Evolutionary conservation across 2,888 invertebrate species (phyloP).

Genomic region (Brenthis daphne): DNA sequence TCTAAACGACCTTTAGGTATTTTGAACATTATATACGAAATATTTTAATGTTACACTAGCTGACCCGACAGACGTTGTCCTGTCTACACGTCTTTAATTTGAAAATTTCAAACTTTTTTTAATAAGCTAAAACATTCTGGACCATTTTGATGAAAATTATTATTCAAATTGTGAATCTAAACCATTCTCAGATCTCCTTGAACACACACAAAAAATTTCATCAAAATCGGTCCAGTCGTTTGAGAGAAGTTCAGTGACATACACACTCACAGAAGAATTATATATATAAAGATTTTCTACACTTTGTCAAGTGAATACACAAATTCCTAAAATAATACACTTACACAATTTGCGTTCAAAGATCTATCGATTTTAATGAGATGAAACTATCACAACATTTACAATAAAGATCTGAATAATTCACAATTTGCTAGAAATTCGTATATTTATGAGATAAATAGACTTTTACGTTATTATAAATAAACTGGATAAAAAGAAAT

Average conservation of each 20-base stretch:
- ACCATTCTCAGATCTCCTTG: too few relatives aligned
- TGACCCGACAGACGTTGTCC: too few relatives aligned
- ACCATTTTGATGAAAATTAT: too few relatives aligned
- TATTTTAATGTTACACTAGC: constrained; percentile 3
- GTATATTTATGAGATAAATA: constrained; percentile 43
- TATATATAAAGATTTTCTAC: too few relatives aligned
- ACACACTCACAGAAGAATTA: too few relatives aligned
- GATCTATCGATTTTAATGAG: constrained; percentile 2
- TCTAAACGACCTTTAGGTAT: constrained; percentile 7
- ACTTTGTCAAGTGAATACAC: constrained; percentile 8
- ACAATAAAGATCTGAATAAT: constrained; percentile 14
- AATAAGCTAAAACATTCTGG: too few relatives aligned
- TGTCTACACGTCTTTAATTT: too few relatives aligned
- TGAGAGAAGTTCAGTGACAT: too few relatives aligned
- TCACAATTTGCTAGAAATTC: constrained; percentile 49
- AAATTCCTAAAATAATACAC: background rate
- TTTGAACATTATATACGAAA: constrained; percentile 11
- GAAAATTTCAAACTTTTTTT: too few relatives aligned
- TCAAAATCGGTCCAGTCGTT: too few relatives aligned
- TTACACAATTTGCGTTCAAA: constrained; percentile 7
- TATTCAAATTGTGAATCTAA: too few relatives aligned
- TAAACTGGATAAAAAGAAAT: constrained; percentile 22
- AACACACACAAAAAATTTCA: too few relatives aligned
- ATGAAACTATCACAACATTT: constrained; percentile 22
- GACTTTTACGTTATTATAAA: constrained; percentile 9